Conservation (phyloP, 2,888 invertebrate genomes). For the Spodoptera exigua region DNA sequence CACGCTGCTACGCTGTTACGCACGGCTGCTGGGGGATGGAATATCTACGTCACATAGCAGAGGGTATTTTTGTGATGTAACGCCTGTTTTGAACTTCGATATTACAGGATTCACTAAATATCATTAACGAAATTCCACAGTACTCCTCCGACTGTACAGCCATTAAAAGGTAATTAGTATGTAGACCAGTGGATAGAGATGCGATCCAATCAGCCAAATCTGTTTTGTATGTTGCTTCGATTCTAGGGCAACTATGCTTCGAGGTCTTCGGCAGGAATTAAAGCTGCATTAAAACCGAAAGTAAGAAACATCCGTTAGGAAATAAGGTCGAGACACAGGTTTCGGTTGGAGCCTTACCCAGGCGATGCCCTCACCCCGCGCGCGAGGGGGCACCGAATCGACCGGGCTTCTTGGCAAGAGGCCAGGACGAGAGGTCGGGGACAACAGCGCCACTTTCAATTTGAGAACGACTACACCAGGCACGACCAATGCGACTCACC, state of each 20-base stretch:
- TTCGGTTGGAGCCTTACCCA: slow-evolving; percentile 54
- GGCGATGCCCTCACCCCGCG: slow-evolving; percentile 54
- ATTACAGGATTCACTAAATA: too few species aligned
- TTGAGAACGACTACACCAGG: slow-evolving; percentile 70
- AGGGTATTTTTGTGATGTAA: too few species aligned
- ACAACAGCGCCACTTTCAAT: slow-evolving; percentile 71
- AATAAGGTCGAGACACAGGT: slow-evolving; percentile 62
- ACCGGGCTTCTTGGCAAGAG: slow-evolving; percentile 75
- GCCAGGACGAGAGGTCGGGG: slow-evolving; percentile 71
- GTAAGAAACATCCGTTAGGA: slow-evolving; percentile 50
- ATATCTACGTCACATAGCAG: too few species aligned
- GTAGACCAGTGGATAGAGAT: too few species aligned
- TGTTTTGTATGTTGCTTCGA: background rate
- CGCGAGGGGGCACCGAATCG: slow-evolving; percentile 70
- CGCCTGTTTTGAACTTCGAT: too few species aligned
- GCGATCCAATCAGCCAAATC: too few species aligned
- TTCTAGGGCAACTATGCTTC: slow-evolving; percentile 1
- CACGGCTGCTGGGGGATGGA: too few species aligned
- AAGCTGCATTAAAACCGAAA: slow-evolving; percentile 52
- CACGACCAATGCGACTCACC: slow-evolving; percentile 54
- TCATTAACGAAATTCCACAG: too few species aligned
- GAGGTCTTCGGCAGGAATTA: slow-evolving; percentile 27
- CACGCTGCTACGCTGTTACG: too few species aligned
- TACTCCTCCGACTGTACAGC: too few species aligned
- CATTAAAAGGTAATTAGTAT: too few species aligned